phyloP scores from a whole-genome alignment of 2,113 vertebrate genomes.

The Lota lota region DNA sequence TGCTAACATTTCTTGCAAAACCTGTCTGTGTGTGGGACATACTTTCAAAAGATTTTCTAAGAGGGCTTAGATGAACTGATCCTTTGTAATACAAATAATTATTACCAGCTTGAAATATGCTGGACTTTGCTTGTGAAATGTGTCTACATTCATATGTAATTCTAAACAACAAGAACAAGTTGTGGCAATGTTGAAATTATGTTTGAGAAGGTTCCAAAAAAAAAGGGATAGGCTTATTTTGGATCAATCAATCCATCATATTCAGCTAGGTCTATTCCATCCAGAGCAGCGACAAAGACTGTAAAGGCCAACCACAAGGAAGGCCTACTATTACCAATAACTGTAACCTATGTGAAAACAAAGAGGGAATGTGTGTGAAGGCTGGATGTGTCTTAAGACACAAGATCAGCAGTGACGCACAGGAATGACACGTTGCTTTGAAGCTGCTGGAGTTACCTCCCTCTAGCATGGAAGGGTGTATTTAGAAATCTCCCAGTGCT shows the following conservation, averaged over 20 bases:
- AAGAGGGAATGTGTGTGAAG: constrained; percentile 12
- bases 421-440: constrained; percentile 49
- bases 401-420: constrained; percentile 52
- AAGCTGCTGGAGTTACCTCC: constrained; percentile 48
- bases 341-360: no score
- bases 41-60: not conserved
- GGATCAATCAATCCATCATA: no score
- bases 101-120: not conserved
- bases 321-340: no score
- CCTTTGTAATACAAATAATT: no score
- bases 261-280: no score
- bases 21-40: constrained; percentile 1
- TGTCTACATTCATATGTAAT: no score
- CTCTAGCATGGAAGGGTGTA: constrained; percentile 37
- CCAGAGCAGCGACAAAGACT: no score
- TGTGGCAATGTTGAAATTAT: constrained; percentile 1
- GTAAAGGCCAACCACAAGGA: no score
- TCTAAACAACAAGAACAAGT: not conserved
- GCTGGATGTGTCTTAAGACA: constrained; percentile 36
- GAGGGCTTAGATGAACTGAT: not conserved
- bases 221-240: not conserved
- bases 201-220: not conserved
- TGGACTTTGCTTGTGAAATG: no score
- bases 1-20: constrained; percentile 13
- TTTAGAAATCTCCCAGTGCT: constrained; percentile 51